Base-by-base conservation (phyloP, 2,888 invertebrate species). In the Kuschelorhynchus macadamiae region DNA sequence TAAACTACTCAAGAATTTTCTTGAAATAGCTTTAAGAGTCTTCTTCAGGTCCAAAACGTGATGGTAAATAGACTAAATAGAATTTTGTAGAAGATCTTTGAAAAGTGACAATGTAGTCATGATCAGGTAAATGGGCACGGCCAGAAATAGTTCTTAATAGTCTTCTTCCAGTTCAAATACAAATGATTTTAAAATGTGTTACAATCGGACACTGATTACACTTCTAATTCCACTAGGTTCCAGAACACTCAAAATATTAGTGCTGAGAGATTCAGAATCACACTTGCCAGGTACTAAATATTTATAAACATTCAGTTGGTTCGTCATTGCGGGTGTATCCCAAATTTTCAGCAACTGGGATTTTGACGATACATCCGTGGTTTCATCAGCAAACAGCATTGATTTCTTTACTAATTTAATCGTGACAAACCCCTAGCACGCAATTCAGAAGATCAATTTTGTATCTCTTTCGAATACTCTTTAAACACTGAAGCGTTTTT, bases 321-420 rank as follows among this genome's bases (percentile, higher is more conserved):
- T 52, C 67, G 49, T 44, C 53, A 30, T 53, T 21, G 1, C 41
- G 8, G 53, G 68, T 68, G 65, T 79, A 79, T 30, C 78, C 59
- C 18, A 77, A 56, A 47, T 79, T 67, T 20, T 77, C 42, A 11
- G 76, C 74, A 60, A 76, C 70, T 78, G 77, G 36, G 55, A 57
- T 56, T 70, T 59, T 47, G 60, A 20, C 9, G 72, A 71, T 50
- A 75, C 71, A 67, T 80, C 78, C 1, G 77, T 77, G 18, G 75
- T 78, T 70, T 79, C 80, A 60, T 80, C 79, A n/a, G 74, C 74
- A 66, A 77, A 62, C 36, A 41, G 50, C 41, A 17, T 61, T 62
- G 30, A 80, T 76, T 72, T 78, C 74, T 20, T 57, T 56, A 7
- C 39, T 18, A 41, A 80, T 76, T 59, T 74, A 55, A 53, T 77